Evolutionary conservation across 1,140 invertebrate species (phyloP).

Genomic region (Euwallacea similis): DNA sequence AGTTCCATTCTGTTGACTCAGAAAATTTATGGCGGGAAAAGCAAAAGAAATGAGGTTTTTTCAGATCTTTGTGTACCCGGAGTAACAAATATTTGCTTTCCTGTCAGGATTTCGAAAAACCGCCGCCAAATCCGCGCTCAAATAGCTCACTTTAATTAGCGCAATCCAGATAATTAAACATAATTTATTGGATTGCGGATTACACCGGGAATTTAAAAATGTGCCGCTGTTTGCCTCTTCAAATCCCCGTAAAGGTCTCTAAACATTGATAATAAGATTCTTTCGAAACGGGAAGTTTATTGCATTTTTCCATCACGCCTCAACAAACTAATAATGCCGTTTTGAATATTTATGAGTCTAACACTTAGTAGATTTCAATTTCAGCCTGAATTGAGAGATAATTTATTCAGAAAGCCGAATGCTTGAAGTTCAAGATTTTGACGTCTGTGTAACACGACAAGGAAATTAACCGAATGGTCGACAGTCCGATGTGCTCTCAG

Average conservation of each 20-base stretch:
- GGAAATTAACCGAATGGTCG: constrained; percentile 8
- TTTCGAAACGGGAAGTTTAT: too few relatives aligned
- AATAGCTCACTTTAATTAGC: constrained; percentile 2
- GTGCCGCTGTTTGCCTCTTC: constrained; percentile 7
- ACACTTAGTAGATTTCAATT: too few relatives aligned
- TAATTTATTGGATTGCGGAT: constrained; percentile 11
- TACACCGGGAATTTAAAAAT: not conserved
- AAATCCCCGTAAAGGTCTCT: too few relatives aligned
- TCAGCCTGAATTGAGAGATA: constrained; percentile 1
- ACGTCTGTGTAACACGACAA: constrained; percentile 13
- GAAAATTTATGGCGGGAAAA: too few relatives aligned
- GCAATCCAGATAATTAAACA: constrained; percentile 14
- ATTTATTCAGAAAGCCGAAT: constrained; percentile 17
- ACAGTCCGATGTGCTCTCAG: constrained; percentile 17
- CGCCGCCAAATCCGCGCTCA: constrained; percentile 4
- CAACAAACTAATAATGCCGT: too few relatives aligned
- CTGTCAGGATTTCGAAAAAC: too few relatives aligned
- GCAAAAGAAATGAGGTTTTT: not conserved
- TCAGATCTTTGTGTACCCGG: too few relatives aligned
- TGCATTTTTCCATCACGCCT: too few relatives aligned
- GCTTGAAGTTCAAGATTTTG: constrained; percentile 23
- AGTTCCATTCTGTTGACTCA: too few relatives aligned
- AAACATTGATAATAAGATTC: too few relatives aligned
- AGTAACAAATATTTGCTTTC: too few relatives aligned
- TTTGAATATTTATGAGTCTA: too few relatives aligned